Evolutionary conservation across 2,113 vertebrate species (phyloP), one percentile per base, ranked within the genome.

Genomic region (Ranitomeya variabilis): DNA sequence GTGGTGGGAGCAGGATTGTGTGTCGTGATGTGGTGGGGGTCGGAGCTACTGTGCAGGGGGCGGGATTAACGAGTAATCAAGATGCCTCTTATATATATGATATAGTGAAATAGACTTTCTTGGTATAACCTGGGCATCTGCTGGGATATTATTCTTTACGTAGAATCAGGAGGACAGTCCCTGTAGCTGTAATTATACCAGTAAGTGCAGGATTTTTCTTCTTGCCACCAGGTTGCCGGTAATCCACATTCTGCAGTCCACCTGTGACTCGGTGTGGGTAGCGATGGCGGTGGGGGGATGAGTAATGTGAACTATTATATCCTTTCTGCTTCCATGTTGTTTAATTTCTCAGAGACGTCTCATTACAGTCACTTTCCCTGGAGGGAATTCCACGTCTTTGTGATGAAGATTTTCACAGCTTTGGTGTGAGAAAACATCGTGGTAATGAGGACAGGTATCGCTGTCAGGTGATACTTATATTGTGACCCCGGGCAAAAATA

Each of bases 311-410:
- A 80, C 54, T n/a, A 26, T 15, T 14, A 13, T 7, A 80, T n/a
- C n/a, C 52, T 57, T 57, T 12, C 54, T 57, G 9, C n/a, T 10
- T 57, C 5, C 0, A 57, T 57, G n/a, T 55, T 80, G 19, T 80
- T 21, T 80, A n/a, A 80, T 18, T 80, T 3, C 54, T 21, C n/a
- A 12, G n/a, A n/a, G 77, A n/a, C 8, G 21, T 51, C n/a, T 57
- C 77, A 80, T 57, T 57, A 57, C 77, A 54, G 55, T 37, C 18
- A 57, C 21, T 73, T 45, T 55, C 69, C 83, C 83, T 85, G 23
- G 11, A 76, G 83, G 83, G 54, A 74, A 85, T 74, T 85, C 83
- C 54, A 18, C 60, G 6, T 74, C 71, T 54, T 85, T 85, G 83
- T 74, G 13, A 21, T 74, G 69, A 55, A 37, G 11, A 59, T 31